Base-by-base conservation (phyloP, 2,797 vertebrate genomes). In the Neosalanx taihuensis region DNA sequence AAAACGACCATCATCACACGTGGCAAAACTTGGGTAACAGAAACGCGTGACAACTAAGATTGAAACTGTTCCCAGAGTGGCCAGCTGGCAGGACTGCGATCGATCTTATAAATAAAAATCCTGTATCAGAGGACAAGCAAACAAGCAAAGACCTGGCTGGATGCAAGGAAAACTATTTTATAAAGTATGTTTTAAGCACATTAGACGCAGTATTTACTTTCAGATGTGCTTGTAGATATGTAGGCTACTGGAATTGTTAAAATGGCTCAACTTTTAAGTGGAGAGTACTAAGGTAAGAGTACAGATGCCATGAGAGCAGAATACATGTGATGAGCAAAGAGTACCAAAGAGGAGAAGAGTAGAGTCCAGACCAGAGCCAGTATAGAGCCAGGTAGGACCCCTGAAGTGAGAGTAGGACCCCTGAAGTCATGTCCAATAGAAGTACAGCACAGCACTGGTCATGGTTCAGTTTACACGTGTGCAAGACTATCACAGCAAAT, bases 21-120 rank as follows among this genome's bases (percentile, higher is more conserved):
- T 90, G 88, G 84, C 53, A 75, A 65, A 79, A 77, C 64, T 90
- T 88, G 13, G 33, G 7, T 46, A 66, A 53, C 12, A 30, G 64
- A 15, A 81, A 73, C 61, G 51, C 73, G 78, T 59, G 30, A 67
- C 70, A 73, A 73, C 72, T 73, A 74, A 17, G n/a, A 46, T 56
- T 64, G 30, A 46, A 74, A 57, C 1, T 4, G 65, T 72, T 81
- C 65, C 71, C 72, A 26, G 13, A 67, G 9, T 10, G 59, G 75
- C 70, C 69, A 18, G 66, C 30, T 72, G 71, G 76, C 73, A 64
- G 5, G 26, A 73, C 56, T 41, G 71, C 77, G 68, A 58, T 73
- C 71, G 64, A 72, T 70, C n/a, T 9, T 31, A 77, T 66, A 51
- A 70, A 78, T 41, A 74, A 74, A 72, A 46, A 46, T n/a, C 72